Base-by-base conservation (phyloP, 2,113 vertebrate genomes). In the Neotragus moschatus region DNA sequence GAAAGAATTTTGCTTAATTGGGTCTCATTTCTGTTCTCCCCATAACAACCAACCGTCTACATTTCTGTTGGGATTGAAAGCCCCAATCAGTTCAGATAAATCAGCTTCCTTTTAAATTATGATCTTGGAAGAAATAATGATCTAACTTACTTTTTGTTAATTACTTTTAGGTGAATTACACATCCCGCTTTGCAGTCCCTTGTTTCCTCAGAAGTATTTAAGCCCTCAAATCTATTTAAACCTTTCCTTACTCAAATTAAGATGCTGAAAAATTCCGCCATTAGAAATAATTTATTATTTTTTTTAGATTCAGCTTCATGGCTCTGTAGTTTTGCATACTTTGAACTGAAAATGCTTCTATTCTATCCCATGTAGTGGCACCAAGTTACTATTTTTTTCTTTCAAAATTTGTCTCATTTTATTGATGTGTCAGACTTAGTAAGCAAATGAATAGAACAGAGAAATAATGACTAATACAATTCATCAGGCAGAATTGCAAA, bases 81-180 rank as follows among this genome's bases (percentile, higher is more conserved):
- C 87, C 80, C 89, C 95, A 89, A 90, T 98, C 96, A 98, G 92
- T 96, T 97, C 92, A 87, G 90, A 97, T 97, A 97, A 97, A 96
- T 95, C 95, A 97, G 91, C 96, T 95, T 70, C 94, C 95, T 97
- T 97, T 97, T 92, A 97, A 98, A 96, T 94, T 94, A 96, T 49
- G 95, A 96, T 98, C 97, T 96, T 97, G 90, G 97, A 98, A 90
- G 95, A 91, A 98, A 96, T 97, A 98, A 96, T 98, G 97, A 98
- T 97, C 94, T 96, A 84, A 98, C 97, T 98, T 96, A 98, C 97
- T 97, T 98, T 97, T 73, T 77, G 96, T 98, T 98, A 98, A 98
- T 98, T 97, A 98, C 97, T 97, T 98, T 98, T 87, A 80, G 95
- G 97, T 97, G 97, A 97, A 98, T 98, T 95, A 98, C 94, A 96